These are phyloP conservation scores for Pardalotus punctatus DNA, from an alignment of 2,113 vertebrate species.

Conservation along the genomic window DNA sequence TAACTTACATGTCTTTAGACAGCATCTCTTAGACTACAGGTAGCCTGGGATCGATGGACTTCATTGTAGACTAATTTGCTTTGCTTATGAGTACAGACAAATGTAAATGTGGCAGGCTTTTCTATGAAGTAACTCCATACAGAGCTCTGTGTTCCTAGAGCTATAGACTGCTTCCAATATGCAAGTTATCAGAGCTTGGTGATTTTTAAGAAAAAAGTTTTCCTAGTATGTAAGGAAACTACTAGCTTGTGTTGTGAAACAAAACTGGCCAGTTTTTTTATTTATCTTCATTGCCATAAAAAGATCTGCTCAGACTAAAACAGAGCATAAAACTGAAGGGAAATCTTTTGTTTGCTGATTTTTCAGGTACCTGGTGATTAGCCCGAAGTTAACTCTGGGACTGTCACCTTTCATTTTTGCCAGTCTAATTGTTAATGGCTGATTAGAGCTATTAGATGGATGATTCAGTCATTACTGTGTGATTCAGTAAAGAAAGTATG, in stretches of 20 bases:
- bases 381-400: background rate
- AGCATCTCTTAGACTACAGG: background rate
- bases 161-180: background rate
- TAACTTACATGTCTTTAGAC: background rate
- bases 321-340: background rate
- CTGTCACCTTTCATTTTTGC: background rate
- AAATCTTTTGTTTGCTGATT: background rate
- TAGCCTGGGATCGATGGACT: background rate
- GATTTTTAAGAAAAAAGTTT: background rate
- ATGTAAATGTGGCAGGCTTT: accelerated
- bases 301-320: background rate
- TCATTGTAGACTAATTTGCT: background rate
- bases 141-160: background rate
- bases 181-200: background rate
- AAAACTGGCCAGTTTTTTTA: background rate
- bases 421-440: background rate
- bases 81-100: background rate
- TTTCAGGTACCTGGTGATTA: background rate
- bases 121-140: background rate
- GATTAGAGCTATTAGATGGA: background rate
- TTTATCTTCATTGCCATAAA: background rate
- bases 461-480: background rate
- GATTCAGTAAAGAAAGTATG: background rate
- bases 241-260: background rate
- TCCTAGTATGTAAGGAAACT: background rate